Evolutionary conservation across 2,113 vertebrate genomes (phyloP).

Genomic region (Pelobates fuscus): DNA sequence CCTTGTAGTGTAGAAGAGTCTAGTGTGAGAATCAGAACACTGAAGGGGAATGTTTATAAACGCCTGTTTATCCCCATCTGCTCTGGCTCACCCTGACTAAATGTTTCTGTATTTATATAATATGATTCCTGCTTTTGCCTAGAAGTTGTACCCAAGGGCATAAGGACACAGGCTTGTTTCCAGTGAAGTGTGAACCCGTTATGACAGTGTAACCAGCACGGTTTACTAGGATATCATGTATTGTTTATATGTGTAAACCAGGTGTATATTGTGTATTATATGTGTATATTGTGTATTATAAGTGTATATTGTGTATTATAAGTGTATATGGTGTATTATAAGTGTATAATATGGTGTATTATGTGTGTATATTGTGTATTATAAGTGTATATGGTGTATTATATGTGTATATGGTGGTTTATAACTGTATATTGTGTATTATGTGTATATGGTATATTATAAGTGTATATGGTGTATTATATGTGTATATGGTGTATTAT

Average conservation of each 20-base stretch:
- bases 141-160: neutral
- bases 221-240: neutral
- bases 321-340: too few species aligned
- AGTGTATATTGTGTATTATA: too few species aligned
- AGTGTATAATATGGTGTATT: too few species aligned
- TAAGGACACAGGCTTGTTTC: neutral
- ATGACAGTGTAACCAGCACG: neutral
- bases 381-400: too few species aligned
- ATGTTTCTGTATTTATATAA: neutral
- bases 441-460: too few species aligned
- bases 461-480: too few species aligned
- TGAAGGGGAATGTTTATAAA: constrained; percentile 32
- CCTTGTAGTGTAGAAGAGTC: constrained; percentile 31
- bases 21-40: constrained; percentile 32
- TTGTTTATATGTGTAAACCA: neutral
- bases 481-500: too few species aligned
- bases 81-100: constrained; percentile 20
- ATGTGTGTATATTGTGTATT: too few species aligned
- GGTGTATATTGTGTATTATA: too few species aligned
- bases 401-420: too few species aligned
- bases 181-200: neutral
- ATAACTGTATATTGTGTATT: too few species aligned
- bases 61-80: constrained; percentile 14
- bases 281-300: too few species aligned
- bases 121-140: neutral